Conservation (phyloP, 2,888 invertebrate genomes). For the Acleris cristana region DNA sequence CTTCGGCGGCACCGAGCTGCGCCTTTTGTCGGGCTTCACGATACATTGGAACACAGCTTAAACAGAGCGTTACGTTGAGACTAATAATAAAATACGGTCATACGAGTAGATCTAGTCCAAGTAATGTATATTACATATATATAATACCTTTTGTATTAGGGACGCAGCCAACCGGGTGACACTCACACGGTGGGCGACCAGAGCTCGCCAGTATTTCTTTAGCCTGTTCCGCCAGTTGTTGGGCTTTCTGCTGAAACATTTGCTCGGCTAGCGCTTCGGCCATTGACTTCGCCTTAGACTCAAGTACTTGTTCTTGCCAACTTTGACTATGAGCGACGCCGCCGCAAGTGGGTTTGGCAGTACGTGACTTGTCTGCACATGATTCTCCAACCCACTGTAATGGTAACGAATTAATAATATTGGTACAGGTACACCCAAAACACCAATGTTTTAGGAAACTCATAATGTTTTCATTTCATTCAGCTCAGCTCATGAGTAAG, state of each 20-base stretch:
- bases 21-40: slow-evolving; percentile 44
- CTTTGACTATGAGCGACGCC: slow-evolving; percentile 47
- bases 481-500: too few species aligned
- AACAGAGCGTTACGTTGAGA: slow-evolving; percentile 22
- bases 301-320: slow-evolving; percentile 61
- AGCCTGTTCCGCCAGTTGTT: slow-evolving; percentile 57
- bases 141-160: slow-evolving; percentile 1
- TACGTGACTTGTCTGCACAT: slow-evolving; percentile 57
- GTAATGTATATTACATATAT: too few species aligned
- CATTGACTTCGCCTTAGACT: slow-evolving; percentile 62
- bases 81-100: too few species aligned
- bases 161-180: slow-evolving; percentile 42
- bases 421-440: background rate
- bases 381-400: slow-evolving; percentile 68
- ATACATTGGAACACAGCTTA: slow-evolving; percentile 52
- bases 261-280: slow-evolving; percentile 66
- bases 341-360: slow-evolving; percentile 43
- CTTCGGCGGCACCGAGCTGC: slow-evolving; percentile 5
- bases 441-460: background rate
- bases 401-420: too few species aligned
- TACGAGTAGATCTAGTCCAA: too few species aligned
- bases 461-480: too few species aligned
- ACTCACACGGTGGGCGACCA: slow-evolving; percentile 63
- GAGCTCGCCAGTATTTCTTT: slow-evolving; percentile 52
- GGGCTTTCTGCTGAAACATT: slow-evolving; percentile 60